Evolutionary conservation across 2,888 invertebrate species (phyloP).

Genomic region (Hipparchia semele): DNA sequence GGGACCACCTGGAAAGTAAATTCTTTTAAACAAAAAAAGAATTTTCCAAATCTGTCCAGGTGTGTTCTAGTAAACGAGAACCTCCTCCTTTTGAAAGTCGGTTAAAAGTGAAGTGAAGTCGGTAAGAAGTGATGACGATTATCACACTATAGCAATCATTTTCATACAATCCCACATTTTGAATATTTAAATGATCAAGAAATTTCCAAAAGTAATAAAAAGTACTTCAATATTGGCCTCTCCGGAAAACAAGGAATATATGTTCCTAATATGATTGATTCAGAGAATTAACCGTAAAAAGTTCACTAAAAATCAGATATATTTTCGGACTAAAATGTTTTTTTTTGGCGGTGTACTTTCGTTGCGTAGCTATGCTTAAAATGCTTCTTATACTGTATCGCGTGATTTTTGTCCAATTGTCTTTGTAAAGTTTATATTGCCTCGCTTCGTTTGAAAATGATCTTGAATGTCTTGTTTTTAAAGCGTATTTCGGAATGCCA

Average conservation of each 20-base stretch:
- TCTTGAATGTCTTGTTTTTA: neutral
- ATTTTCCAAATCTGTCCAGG: too few relatives aligned
- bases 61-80: too few relatives aligned
- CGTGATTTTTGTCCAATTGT: neutral
- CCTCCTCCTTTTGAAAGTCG: too few relatives aligned
- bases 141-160: too few relatives aligned
- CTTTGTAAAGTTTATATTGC: neutral
- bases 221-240: too few relatives aligned
- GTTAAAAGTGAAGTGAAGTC: too few relatives aligned
- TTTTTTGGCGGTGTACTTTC: neutral
- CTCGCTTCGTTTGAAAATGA: constrained; percentile 3
- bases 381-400: constrained; percentile 3
- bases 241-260: too few relatives aligned
- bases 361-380: constrained; percentile 15
- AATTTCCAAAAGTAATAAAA: too few relatives aligned
- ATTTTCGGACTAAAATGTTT: neutral
- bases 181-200: too few relatives aligned
- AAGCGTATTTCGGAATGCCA: neutral
- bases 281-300: neutral
- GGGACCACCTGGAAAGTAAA: too few relatives aligned
- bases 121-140: neutral
- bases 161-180: too few relatives aligned
- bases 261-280: neutral
- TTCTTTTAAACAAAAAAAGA: too few relatives aligned
- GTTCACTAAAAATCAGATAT: neutral